phyloP scores from a whole-genome alignment of 2,113 vertebrate genomes.

The Picathartes gymnocephalus region DNA sequence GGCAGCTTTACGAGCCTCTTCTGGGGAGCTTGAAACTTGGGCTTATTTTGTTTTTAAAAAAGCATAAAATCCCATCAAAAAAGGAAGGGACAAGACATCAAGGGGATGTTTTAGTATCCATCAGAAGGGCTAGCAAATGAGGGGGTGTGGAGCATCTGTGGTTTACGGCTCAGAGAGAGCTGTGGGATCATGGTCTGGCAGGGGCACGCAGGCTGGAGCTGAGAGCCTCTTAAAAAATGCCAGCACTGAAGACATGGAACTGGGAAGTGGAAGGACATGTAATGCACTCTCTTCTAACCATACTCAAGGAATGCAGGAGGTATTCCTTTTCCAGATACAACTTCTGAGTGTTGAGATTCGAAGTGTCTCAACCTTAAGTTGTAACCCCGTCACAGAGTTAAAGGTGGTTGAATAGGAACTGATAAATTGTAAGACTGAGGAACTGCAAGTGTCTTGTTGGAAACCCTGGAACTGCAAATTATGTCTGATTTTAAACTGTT shows the following conservation, averaged over 20 bases:
- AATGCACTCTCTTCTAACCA: neutral
- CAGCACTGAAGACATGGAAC: neutral
- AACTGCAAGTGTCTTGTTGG: neutral
- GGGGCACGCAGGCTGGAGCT: neutral
- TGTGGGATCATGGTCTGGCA: neutral
- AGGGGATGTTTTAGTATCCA: neutral
- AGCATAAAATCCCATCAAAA: neutral
- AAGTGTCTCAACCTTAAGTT: neutral
- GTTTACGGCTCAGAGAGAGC: neutral
- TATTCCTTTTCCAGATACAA: neutral
- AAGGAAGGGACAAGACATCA: neutral
- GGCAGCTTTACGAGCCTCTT: neutral
- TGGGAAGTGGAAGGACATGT: neutral
- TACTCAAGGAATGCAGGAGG: neutral
- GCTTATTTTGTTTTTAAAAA: neutral
- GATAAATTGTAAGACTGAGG: neutral
- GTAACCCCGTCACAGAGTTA: neutral
- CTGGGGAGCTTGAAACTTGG: neutral
- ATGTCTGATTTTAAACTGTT: neutral
- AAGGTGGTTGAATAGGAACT: neutral
- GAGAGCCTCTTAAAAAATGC: neutral
- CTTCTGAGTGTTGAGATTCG: neutral
- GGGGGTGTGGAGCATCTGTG: neutral
- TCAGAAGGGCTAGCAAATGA: neutral
- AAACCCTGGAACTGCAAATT: neutral